These are phyloP conservation scores for Drosophila santomea DNA, from an alignment of 1,140 invertebrate genomes.

Conservation along the genomic window DNA sequence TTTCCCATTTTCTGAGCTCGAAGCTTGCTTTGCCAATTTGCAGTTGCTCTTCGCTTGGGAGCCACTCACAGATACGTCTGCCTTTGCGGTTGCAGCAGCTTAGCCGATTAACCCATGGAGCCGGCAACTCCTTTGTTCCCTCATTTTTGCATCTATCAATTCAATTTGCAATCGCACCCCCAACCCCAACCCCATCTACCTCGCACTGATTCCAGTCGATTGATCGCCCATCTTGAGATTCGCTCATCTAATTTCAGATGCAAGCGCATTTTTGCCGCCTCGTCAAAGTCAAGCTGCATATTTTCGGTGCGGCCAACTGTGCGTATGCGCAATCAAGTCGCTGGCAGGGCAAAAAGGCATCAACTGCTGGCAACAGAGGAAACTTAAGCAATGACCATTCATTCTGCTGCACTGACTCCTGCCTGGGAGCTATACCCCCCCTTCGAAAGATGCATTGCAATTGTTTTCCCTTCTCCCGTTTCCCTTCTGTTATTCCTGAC, in stretches of 20 bases:
- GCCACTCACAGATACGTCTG: constrained; percentile 7
- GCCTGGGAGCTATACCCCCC: background rate
- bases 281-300: background rate
- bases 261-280: constrained; percentile 13
- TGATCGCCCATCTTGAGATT: constrained; percentile 28
- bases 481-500: background rate
- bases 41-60: constrained; percentile 20
- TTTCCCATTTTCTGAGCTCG: background rate
- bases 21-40: constrained; percentile 23
- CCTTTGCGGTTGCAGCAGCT: constrained; percentile 34
- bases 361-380: constrained; percentile 13
- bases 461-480: constrained; percentile 47
- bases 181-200: too few relatives aligned
- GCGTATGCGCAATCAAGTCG: constrained; percentile 42
- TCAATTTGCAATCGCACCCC: constrained; percentile 17
- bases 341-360: constrained; percentile 1
- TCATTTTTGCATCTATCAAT: constrained; percentile 16
- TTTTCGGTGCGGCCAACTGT: constrained; percentile 22
- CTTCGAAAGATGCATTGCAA: constrained; percentile 55
- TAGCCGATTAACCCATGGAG: constrained; percentile 19
- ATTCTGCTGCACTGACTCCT: constrained; percentile 48
- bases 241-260: constrained; percentile 22
- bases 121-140: constrained; percentile 12
- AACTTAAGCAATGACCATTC: constrained; percentile 66
- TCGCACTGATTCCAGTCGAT: constrained; percentile 17